Conservation (phyloP, 2,888 invertebrate species). For the Acronicta alni region DNA sequence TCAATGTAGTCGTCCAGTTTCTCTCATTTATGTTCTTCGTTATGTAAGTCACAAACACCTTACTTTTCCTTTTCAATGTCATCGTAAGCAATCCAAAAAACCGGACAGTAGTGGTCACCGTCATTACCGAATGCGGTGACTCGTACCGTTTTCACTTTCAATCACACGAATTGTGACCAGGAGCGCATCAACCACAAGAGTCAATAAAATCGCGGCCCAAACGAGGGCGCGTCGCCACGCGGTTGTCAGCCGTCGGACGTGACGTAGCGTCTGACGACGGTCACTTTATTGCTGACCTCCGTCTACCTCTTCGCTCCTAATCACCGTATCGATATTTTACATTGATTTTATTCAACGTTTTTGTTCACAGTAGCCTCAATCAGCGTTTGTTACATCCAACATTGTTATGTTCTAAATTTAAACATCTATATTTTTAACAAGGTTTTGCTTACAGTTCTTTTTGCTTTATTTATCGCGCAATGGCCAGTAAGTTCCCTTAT, state of each 20-base stretch:
- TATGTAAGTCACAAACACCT: background rate
- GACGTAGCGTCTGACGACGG: slow-evolving; percentile 86
- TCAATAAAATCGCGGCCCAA: slow-evolving; percentile 83
- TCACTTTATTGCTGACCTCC: slow-evolving; percentile 89
- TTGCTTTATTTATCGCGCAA: background rate
- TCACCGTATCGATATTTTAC: slow-evolving; percentile 74
- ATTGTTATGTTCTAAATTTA: background rate
- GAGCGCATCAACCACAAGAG: slow-evolving; percentile 84
- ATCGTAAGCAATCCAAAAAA: slow-evolving; percentile 19
- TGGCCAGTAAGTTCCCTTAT: slow-evolving; percentile 6
- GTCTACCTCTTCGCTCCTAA: slow-evolving; percentile 84
- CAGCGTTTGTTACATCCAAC: slow-evolving; percentile 9
- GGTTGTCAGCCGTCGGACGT: slow-evolving; percentile 77
- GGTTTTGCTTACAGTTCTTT: slow-evolving; percentile 1
- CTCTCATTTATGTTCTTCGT: too few species aligned
- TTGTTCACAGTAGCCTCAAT: slow-evolving; percentile 48
- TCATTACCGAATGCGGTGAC: slow-evolving; percentile 51
- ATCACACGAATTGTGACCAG: slow-evolving; percentile 81
- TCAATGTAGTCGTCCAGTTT: too few species aligned
- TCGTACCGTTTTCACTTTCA: slow-evolving; percentile 80
- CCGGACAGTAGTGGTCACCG: slow-evolving; percentile 32
- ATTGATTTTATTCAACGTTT: slow-evolving; percentile 69
- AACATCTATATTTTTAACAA: background rate
- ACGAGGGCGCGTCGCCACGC: slow-evolving; percentile 70
- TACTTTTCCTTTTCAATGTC: slow-evolving; percentile 34